These are phyloP conservation scores for Malaclemys terrapin DNA, from an alignment of 2,113 vertebrate genomes.

Conservation along the genomic window DNA sequence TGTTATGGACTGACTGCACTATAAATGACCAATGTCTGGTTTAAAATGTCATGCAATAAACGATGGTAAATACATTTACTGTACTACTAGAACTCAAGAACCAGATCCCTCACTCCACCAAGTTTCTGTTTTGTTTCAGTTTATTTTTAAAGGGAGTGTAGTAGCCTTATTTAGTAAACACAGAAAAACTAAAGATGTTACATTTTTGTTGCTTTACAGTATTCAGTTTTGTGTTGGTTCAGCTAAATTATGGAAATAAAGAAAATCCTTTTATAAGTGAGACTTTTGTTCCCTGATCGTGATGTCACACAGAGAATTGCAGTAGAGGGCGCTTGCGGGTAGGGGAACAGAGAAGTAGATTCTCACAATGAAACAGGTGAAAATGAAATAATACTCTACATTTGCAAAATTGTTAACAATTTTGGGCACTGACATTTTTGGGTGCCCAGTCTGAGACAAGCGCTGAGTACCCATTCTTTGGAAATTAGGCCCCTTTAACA, in stretches of 20 bases:
- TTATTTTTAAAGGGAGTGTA: constrained; percentile 55
- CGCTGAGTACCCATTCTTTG: not conserved
- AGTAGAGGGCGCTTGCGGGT: not conserved
- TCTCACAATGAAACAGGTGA: not conserved
- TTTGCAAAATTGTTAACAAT: not conserved
- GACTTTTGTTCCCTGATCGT: constrained; percentile 78
- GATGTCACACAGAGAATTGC: constrained; percentile 47
- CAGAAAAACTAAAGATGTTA: constrained; percentile 74
- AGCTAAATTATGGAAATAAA: constrained; percentile 90
- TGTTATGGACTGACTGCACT: constrained; percentile 75
- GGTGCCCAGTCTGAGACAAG: not conserved
- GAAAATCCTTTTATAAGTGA: constrained; percentile 85
- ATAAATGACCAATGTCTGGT: constrained; percentile 70
- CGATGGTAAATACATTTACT: constrained; percentile 71
- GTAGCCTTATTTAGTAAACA: constrained; percentile 76
- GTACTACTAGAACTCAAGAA: constrained; percentile 64
- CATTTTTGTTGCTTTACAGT: constrained; percentile 83
- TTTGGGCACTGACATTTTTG: not conserved
- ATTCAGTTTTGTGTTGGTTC: constrained; percentile 86
- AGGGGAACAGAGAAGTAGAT: not conserved
- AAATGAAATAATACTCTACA: not conserved
- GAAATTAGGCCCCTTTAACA: not conserved
- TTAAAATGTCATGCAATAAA: constrained; percentile 79
- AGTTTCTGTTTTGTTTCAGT: constrained; percentile 62
- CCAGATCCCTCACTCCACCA: constrained; percentile 68